Percentiles rank a stretch among this genome's conserved stretches.
Conservation (phyloP, 2,888 invertebrate genomes). For the Eupelmus urozonus region DNA sequence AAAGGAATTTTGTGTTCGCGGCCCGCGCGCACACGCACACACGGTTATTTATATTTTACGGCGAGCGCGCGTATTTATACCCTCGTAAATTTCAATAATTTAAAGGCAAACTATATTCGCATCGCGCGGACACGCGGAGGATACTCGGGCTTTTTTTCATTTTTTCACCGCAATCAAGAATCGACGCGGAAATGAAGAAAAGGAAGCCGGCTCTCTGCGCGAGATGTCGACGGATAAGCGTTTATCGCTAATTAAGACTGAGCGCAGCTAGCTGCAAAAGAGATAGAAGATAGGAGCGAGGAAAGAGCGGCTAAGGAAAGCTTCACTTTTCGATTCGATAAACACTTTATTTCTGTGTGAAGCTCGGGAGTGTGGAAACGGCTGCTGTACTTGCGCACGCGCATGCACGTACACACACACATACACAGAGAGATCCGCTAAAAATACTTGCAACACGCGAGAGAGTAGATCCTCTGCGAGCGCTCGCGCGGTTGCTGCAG, state of each 20-base stretch:
- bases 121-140: constrained; percentile 30
- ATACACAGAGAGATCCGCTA: constrained; percentile 13
- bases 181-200: neutral
- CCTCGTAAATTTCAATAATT: constrained; percentile 48
- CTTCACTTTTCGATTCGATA: constrained; percentile 9
- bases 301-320: neutral
- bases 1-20: constrained; percentile 47
- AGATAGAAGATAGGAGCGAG: no score
- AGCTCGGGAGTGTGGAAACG: no score
- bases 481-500: constrained; percentile 24
- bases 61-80: constrained; percentile 12
- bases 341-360: constrained; percentile 8
- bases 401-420: neutral
- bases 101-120: neutral
- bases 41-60: constrained; percentile 50
- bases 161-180: neutral
- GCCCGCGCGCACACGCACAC: neutral
- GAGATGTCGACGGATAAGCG: neutral
- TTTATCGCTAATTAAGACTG: no score
- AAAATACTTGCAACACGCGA: constrained; percentile 29
- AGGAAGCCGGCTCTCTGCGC: neutral
- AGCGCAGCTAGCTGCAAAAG: no score
- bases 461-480: constrained; percentile 6
- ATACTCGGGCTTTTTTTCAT: neutral
- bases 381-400: neutral